Percentiles rank a stretch among this genome's conserved stretches.
These are phyloP conservation scores for Encarsia formosa DNA, from an alignment of 2,888 invertebrate species.

Conservation along the genomic window DNA sequence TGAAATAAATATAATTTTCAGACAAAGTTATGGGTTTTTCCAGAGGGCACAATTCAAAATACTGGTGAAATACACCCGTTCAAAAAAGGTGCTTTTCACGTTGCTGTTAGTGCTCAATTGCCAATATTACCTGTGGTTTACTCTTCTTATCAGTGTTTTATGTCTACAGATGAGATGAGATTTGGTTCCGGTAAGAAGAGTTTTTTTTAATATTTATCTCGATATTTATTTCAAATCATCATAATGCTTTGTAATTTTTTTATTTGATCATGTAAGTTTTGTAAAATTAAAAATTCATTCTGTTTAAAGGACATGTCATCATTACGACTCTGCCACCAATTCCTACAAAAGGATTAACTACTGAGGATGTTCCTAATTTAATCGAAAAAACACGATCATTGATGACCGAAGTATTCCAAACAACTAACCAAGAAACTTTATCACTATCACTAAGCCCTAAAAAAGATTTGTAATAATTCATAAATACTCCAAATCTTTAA, in stretches of 20 bases:
- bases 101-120: slow-evolving; percentile 83
- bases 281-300: too few species aligned
- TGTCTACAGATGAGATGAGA: slow-evolving; percentile 67
- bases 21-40: slow-evolving; percentile 88
- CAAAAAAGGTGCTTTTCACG: slow-evolving; percentile 94
- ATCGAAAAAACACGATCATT: slow-evolving; percentile 52
- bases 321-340: slow-evolving; percentile 75
- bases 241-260: too few species aligned
- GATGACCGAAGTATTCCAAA: slow-evolving; percentile 56
- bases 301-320: slow-evolving; percentile 64
- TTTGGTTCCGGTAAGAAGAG: too few species aligned
- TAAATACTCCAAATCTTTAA: too few species aligned
- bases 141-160: slow-evolving; percentile 79
- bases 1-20: too few species aligned
- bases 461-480: too few species aligned
- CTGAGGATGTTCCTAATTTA: slow-evolving; percentile 55
- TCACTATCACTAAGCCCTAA: too few species aligned
- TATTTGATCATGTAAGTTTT: too few species aligned
- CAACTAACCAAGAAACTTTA: slow-evolving; percentile 31
- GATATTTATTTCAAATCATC: too few species aligned
- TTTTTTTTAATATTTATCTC: too few species aligned
- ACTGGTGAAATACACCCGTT: slow-evolving; percentile 83
- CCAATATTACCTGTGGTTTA: slow-evolving; percentile 88
- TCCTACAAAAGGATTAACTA: slow-evolving; percentile 58
- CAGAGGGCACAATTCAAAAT: slow-evolving; percentile 87